These are phyloP conservation scores for Atherinosoma microstoma DNA, from an alignment of 2,797 vertebrate genomes.

Conservation along the genomic window DNA sequence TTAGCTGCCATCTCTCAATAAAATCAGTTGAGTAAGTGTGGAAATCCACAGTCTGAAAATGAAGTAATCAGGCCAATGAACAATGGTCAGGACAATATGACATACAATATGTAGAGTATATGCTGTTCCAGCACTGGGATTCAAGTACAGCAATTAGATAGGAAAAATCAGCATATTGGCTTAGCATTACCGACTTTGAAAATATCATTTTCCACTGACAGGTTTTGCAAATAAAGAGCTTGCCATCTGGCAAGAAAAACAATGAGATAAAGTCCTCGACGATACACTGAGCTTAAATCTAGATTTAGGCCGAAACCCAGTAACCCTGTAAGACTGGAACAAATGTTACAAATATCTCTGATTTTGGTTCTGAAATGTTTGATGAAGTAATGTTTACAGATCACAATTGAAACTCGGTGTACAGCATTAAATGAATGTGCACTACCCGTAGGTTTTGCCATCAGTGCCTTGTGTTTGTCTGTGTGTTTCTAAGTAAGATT, in stretches of 20 bases:
- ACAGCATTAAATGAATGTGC: neutral
- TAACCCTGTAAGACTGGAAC: slow-evolving; percentile 24
- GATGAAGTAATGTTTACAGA: neutral
- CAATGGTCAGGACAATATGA: slow-evolving; percentile 26
- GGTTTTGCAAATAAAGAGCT: slow-evolving; percentile 54
- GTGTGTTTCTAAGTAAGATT: neutral
- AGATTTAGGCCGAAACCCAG: neutral
- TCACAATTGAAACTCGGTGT: neutral
- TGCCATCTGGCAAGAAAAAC: slow-evolving; percentile 55
- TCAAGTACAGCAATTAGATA: slow-evolving; percentile 18
- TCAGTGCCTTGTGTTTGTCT: neutral
- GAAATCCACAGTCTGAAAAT: slow-evolving; percentile 21
- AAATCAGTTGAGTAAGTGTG: neutral
- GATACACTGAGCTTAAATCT: neutral
- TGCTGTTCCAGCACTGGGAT: slow-evolving; percentile 35
- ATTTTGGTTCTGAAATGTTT: slow-evolving; percentile 10
- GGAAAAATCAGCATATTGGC: neutral
- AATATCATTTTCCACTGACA: slow-evolving; percentile 51
- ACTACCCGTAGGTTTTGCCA: neutral
- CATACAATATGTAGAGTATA: neutral
- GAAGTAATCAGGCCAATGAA: slow-evolving; percentile 1
- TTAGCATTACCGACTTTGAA: slow-evolving; percentile 38
- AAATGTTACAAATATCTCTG: slow-evolving; percentile 36
- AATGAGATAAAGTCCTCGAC: slow-evolving; percentile 1
- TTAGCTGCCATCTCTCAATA: slow-evolving; percentile 8